Evolutionary conservation across 1,140 invertebrate species (phyloP).

Genomic region (Drosophila ficusphila): DNA sequence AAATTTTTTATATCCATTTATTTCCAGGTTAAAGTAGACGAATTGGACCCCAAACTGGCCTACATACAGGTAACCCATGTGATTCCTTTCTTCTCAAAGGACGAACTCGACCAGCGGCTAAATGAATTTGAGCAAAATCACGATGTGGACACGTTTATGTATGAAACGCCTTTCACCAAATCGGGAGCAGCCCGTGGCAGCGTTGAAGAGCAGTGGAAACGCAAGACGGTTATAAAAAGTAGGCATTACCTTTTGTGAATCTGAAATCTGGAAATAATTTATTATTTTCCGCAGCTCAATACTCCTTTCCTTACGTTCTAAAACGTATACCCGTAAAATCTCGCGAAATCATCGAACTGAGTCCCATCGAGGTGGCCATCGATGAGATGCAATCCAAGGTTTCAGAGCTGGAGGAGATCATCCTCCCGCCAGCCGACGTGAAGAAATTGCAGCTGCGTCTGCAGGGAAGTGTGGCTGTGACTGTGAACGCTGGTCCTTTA

Average conservation of each 20-base stretch:
- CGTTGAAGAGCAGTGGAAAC: constrained; percentile 94
- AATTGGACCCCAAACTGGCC: constrained; percentile 92
- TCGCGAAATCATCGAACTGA: constrained; percentile 91
- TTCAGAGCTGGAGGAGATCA: constrained; percentile 93
- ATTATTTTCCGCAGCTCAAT: constrained; percentile 86
- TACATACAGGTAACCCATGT: constrained; percentile 97
- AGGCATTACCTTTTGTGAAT: constrained; percentile 38
- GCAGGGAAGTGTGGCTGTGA: constrained; percentile 95
- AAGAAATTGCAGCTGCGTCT: constrained; percentile 95
- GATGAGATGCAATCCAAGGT: constrained; percentile 95
- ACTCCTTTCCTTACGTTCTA: constrained; percentile 96
- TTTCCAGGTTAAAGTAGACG: constrained; percentile 89
- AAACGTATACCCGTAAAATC: constrained; percentile 92
- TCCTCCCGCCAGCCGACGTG: constrained; percentile 91
- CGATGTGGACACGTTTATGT: constrained; percentile 94
- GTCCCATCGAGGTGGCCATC: constrained; percentile 96
- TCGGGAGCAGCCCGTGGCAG: constrained; percentile 91
- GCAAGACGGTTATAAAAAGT: constrained; percentile 94
- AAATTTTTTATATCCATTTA: neutral
- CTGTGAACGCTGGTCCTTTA: constrained; percentile 97
- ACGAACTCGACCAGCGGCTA: constrained; percentile 87
- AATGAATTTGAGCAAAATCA: constrained; percentile 95
- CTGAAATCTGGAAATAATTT: neutral
- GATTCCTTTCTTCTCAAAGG: constrained; percentile 90
- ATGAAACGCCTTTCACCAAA: constrained; percentile 96